Evolutionary conservation across 1,140 invertebrate genomes (phyloP), one percentile per base, ranked within the genome.

Genomic region (Bathynomus jamesi): DNA sequence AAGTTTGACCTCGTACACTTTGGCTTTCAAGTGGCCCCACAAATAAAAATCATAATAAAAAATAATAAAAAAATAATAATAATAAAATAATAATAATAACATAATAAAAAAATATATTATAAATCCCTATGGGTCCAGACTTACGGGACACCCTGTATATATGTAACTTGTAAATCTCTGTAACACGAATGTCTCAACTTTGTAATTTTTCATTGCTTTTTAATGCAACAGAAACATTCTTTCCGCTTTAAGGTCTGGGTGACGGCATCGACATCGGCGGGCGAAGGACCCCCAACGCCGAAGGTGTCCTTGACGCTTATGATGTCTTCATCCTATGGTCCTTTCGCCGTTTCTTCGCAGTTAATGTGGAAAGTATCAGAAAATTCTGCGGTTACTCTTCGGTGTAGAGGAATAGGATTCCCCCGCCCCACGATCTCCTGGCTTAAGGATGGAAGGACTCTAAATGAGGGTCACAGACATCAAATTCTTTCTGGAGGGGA

Each of bases 391-490:
- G 67, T 76, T 4, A 73, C 67, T 7, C 65, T 79, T 2, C 74
- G 77, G 53, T 85, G 79, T 32, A 73, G 78, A 8, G 82, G 82
- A 27, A 79, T 80, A 61, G 84, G 84, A 4, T 82, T 82, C 53
- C 84, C 84, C 32, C 53, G 71, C 28, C 84, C 84, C 17, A 76
- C 78, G 28, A 80, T 84, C 11, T 80, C 78, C 28, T 85, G 84
- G 84, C 82, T 78, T 46, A 80, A 80, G 61, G 79, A 80, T 11
- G 61, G 70, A 8, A 11, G 60, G 17, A 28, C 32, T n/a, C 25
- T 69, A 31, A 53, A 40, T 29, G 28, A 66, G 21, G 62, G 70
- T 28, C 72, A 64, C 13, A 62, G 31, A 40, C 70, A 67, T 28
- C 74, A 72, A 65, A 67, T 72, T 4, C 67, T 76, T 5, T 71